Evolutionary conservation across 2,797 vertebrate genomes (phyloP), one percentile per base, ranked within the genome.

Genomic region (Paguma larvata): DNA sequence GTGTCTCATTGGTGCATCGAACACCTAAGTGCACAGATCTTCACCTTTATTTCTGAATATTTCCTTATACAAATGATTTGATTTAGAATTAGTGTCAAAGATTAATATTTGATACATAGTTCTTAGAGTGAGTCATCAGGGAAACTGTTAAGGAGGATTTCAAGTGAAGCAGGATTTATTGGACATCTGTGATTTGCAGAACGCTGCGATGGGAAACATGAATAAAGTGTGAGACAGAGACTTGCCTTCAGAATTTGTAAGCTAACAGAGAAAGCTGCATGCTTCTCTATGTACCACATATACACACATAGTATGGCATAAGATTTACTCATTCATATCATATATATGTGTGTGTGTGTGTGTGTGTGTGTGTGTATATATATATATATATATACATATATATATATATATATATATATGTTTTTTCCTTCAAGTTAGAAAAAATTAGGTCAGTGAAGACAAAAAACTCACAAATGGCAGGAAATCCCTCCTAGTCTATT

Each of bases 1-100:
- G 0, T 21, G 25, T 3, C 53, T 70, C 67, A 38, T 0, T 3
- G 14, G 8, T 18, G 0, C 8, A 0, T 3, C 32, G 13, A 25
- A 67, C 27, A 41, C 65, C n/a, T 82, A 27, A 65, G 41, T 6
- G 10, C 7, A 5, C 15, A 41, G 13, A 30, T 53, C 25, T 77
- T 65, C 80, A 27, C 75, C 23, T 85, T 48, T n/a, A 13, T 46
- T 48, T 32, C 32, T 86, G 25, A 32, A 41, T 21, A 72, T 34
- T 59, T 82, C 51, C 12, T 13, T 25, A 41, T 1, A 30, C 5
- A 88, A 65, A 73, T 32, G 30, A 59, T 62, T 85, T 67, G 62
- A 67, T 19, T 73, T 44, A 23, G 34, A 72, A 67, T 30, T 30
- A 12, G 0, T 1, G 1, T 25, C n/a, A 68, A 56, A 6, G 21